phyloP scores from a whole-genome alignment of 2,113 vertebrate species.

The Scophthalmus maximus region DNA sequence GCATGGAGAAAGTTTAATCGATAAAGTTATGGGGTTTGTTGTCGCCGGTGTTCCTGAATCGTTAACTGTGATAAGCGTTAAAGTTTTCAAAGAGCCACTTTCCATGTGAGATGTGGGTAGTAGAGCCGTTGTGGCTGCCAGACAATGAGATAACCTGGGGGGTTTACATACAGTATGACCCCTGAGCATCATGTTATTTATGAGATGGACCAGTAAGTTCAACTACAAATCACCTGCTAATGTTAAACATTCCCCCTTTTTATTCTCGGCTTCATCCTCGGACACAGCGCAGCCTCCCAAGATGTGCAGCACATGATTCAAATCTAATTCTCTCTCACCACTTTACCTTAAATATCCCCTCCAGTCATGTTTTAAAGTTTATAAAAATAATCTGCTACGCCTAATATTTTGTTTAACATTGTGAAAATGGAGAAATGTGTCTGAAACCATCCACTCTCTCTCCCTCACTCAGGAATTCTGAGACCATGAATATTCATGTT shows the following conservation, averaged over 20 bases:
- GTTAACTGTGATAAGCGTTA: not conserved
- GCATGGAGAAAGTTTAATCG: too few species aligned
- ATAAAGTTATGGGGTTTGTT: not conserved
- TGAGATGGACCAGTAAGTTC: conserved; percentile 34
- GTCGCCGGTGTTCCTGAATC: not conserved
- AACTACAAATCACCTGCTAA: conserved; percentile 57
- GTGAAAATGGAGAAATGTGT: too few species aligned
- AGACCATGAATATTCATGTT: too few species aligned
- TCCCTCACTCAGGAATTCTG: too few species aligned
- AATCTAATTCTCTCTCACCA: not conserved
- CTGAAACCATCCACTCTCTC: too few species aligned
- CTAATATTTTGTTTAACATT: too few species aligned
- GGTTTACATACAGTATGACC: conserved; percentile 11
- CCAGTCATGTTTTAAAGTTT: too few species aligned
- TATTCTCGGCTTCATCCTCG: conserved; percentile 14
- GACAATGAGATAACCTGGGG: not conserved
- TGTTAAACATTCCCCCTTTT: conserved; percentile 20
- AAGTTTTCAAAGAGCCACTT: not conserved
- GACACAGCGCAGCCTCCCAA: not conserved
- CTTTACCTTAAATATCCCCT: too few species aligned
- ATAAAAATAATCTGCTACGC: too few species aligned
- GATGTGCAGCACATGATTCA: conserved; percentile 13
- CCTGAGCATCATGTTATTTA: conserved; percentile 42
- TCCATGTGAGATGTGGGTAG: not conserved
- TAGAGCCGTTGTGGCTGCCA: not conserved